Evolutionary conservation across 2,888 invertebrate species (phyloP), one percentile per base, ranked within the genome.

Genomic region (Mactromeris polynyma): DNA sequence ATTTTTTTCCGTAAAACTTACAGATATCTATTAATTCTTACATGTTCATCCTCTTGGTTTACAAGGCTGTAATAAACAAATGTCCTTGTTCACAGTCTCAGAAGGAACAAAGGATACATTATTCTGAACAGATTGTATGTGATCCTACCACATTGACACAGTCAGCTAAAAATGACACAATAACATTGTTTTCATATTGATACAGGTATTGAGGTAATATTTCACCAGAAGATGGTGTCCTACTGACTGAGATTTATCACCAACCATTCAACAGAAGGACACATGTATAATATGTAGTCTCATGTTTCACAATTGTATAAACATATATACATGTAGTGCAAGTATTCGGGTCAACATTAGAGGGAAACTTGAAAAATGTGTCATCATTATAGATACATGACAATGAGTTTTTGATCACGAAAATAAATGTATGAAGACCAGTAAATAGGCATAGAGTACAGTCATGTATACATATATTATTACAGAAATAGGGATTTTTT

Each of bases 141-240:
- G 69, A 69, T 21, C 11, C 2, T 51, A 64, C 14, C 33, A 36
- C 33, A 26, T 17, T 73, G 73, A 73, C 33, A 36, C 36, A 73
- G 73, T 26, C 33, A 73, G 36, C 33, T 19, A 36, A 33, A n/a
- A 58, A 21, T 58, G 58, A 26, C 58, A 58, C 58, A 58, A 73
- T 73, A 73, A 73, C 73, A 36, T 9, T 73, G 73, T 73, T 73
- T 73, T 33, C 33, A 33, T 73, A 73, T 73, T 33, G 73, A 73
- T 73, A 73, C 73, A 73, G 73, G 73, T n/a, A n/a, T n/a, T n/a
- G n/a, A n/a, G n/a, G n/a, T 73, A 14, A 73, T 73, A 73, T 73
- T 73, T 73, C 73, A 73, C 58, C 3, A 73, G 26, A 73, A 73
- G 73, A 73, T 73, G 73, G 73, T 73, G 4, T 33, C 6, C 73